These are phyloP conservation scores for Cottus gobio DNA, from an alignment of 2,113 vertebrate genomes.

Conservation along the genomic window DNA sequence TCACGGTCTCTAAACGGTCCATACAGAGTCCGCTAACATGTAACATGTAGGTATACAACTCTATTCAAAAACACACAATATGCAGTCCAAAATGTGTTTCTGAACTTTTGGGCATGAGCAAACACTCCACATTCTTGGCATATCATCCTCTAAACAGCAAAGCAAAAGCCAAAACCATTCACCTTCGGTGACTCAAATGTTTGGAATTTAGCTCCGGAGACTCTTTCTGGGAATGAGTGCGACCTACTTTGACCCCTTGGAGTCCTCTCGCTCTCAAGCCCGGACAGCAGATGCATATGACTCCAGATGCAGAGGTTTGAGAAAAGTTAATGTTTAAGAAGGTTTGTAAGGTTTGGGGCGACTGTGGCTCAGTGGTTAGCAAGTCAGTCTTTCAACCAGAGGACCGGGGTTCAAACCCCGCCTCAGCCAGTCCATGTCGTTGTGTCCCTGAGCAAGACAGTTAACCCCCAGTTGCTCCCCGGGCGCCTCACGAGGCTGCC, in stretches of 20 bases:
- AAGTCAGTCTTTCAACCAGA: too few species aligned
- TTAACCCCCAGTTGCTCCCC: too few species aligned
- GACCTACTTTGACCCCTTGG: slow-evolving; percentile 65
- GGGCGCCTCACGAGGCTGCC: too few species aligned
- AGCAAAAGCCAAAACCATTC: slow-evolving; percentile 29
- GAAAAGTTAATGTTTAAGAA: slow-evolving; percentile 15
- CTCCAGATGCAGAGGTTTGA: background rate
- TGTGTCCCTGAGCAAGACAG: too few species aligned
- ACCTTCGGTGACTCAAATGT: slow-evolving; percentile 73
- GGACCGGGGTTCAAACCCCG: too few species aligned
- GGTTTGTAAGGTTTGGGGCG: too few species aligned
- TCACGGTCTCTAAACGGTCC: too few species aligned
- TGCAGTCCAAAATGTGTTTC: background rate
- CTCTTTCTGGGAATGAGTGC: slow-evolving; percentile 46
- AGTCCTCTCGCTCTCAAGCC: background rate
- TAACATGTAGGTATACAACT: background rate
- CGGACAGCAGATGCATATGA: background rate
- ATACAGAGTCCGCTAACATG: background rate
- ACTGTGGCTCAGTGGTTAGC: too few species aligned
- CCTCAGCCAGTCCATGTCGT: too few species aligned
- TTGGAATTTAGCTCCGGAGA: slow-evolving; percentile 65
- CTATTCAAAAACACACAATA: background rate
- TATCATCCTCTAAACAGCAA: slow-evolving; percentile 10
- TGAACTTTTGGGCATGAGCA: background rate
- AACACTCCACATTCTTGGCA: slow-evolving; percentile 8